phyloP scores from a whole-genome alignment of 1,140 invertebrate species.

The Brachionus manjavacas region DNA sequence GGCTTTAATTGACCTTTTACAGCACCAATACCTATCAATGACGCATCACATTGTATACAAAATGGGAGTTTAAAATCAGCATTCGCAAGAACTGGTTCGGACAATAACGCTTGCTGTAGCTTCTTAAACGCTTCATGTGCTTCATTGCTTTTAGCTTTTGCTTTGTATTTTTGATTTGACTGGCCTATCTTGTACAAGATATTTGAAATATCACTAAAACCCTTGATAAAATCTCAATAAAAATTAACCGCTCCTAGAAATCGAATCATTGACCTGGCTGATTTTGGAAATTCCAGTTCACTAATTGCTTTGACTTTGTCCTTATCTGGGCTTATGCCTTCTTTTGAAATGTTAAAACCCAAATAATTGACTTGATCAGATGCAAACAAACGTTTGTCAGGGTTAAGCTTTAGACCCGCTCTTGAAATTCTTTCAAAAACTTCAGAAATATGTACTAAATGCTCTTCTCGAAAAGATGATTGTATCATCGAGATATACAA shows the following conservation, averaged over 20 bases:
- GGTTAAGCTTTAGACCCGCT: conserved; percentile 43
- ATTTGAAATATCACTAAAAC: conserved; percentile 45
- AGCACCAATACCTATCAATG: conserved; percentile 2
- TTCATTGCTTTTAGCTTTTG: background rate
- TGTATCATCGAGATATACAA: conserved; percentile 17
- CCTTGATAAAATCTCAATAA: conserved; percentile 52
- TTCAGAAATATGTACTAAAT: background rate
- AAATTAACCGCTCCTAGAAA: conserved; percentile 55
- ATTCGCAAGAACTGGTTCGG: background rate
- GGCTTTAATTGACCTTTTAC: background rate
- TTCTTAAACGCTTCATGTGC: background rate
- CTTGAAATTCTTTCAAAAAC: background rate
- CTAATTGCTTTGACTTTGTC: conserved; percentile 54
- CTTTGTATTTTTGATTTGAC: background rate
- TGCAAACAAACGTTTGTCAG: conserved; percentile 43
- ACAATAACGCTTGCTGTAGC: background rate
- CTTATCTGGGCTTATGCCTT: conserved; percentile 43
- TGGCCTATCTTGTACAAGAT: background rate
- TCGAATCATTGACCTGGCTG: conserved; percentile 49
- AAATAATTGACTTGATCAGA: conserved; percentile 35
- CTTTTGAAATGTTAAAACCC: conserved; percentile 24
- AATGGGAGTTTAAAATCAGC: background rate
- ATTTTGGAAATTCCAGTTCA: conserved; percentile 52
- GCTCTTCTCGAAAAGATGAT: conserved; percentile 8
- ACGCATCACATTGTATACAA: background rate